Conservation (phyloP, 2,888 invertebrate genomes). For the Acanthosepion lycidas region DNA sequence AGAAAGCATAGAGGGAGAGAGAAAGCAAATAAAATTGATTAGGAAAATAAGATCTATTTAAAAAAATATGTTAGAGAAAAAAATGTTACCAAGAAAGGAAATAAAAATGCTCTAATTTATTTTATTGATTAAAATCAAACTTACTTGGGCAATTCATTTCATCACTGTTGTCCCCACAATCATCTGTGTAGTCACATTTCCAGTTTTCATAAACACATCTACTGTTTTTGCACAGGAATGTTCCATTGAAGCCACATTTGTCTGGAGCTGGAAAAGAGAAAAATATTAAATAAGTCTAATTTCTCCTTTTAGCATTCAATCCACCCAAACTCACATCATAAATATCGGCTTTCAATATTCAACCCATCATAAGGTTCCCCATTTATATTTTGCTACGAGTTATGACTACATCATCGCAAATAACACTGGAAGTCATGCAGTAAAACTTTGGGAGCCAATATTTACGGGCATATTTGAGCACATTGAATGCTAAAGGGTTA, state of each 20-base stretch:
- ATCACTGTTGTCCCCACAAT: conserved; percentile 77
- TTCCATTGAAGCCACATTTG: conserved; percentile 69
- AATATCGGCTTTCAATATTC: too few relatives aligned
- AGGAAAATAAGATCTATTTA: too few relatives aligned
- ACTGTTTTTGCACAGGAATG: conserved; percentile 75
- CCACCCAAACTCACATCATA: too few relatives aligned
- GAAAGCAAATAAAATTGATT: background rate
- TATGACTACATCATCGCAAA: too few relatives aligned
- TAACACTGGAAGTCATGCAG: too few relatives aligned
- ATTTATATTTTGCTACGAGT: too few relatives aligned
- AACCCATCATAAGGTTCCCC: too few relatives aligned
- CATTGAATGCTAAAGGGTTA: too few relatives aligned
- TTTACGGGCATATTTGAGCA: too few relatives aligned
- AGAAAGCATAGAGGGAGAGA: background rate
- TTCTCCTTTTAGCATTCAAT: too few relatives aligned
- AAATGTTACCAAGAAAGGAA: background rate
- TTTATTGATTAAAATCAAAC: background rate
- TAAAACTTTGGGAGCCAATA: too few relatives aligned
- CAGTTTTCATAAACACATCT: conserved; percentile 76
- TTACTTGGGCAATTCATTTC: conserved; percentile 75
- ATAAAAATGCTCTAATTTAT: too few relatives aligned
- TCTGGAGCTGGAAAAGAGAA: conserved; percentile 56
- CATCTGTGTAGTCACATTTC: conserved; percentile 76
- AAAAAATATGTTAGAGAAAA: background rate
- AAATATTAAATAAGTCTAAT: background rate